Evolutionary conservation across 2,797 vertebrate species (phyloP).

Genomic region (Cirrhinus mrigala): DNA sequence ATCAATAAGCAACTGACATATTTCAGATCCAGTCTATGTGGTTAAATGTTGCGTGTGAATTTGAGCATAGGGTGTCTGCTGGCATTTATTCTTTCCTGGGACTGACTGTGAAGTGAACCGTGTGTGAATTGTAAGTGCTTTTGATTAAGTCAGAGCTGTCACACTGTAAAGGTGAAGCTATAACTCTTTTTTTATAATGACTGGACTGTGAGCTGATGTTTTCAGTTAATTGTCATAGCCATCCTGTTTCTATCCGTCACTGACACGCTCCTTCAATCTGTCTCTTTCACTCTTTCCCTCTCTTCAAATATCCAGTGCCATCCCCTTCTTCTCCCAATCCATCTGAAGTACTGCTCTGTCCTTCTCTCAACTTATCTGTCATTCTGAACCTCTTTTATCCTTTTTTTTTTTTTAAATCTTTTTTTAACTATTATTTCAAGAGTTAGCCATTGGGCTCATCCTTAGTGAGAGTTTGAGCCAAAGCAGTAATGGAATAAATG

Average conservation of each 20-base stretch:
- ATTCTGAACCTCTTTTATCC: neutral
- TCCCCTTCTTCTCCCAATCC: neutral
- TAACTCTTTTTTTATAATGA: constrained; percentile 41
- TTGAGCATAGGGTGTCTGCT: constrained; percentile 7
- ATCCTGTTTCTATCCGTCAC: constrained; percentile 27
- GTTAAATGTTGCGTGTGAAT: neutral
- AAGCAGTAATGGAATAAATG: neutral
- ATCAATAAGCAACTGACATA: constrained; percentile 3
- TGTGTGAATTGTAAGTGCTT: constrained; percentile 26
- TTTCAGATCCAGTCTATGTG: neutral
- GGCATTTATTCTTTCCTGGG: constrained; percentile 34
- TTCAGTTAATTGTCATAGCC: constrained; percentile 47
- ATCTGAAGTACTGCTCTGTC: neutral
- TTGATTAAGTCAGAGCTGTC: constrained; percentile 39
- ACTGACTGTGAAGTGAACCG: constrained; percentile 28
- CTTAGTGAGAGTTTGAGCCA: neutral
- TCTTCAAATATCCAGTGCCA: neutral
- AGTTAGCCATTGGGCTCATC: neutral
- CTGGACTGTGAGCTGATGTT: constrained; percentile 40
- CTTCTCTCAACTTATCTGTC: neutral
- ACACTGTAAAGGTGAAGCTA: constrained; percentile 44
- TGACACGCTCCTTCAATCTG: constrained; percentile 2
- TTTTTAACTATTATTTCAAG: neutral
- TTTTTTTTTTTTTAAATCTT: neutral
- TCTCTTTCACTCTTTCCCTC: constrained; percentile 15